A percentile compares a stretch with the other conserved stretches of the same genome.
These are phyloP conservation scores for Lagopus leucura DNA, from an alignment of 2,113 vertebrate species.

Conservation along the genomic window DNA sequence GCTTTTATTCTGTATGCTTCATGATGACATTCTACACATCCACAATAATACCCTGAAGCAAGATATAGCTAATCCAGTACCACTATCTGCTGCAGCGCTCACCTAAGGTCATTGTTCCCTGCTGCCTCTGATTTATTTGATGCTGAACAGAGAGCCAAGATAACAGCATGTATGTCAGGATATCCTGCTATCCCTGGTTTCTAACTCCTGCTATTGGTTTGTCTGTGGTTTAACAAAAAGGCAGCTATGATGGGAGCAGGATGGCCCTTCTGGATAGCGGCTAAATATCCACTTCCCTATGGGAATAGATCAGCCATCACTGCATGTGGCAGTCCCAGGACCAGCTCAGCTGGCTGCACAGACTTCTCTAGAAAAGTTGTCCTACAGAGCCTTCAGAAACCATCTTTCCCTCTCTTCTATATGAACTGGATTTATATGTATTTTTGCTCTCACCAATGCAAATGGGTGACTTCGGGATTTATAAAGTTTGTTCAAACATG, in stretches of 20 bases:
- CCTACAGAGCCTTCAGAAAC: background rate
- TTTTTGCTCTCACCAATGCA: background rate
- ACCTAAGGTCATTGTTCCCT: background rate
- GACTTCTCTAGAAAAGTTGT: accelerated
- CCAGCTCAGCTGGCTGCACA: background rate
- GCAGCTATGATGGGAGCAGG: background rate
- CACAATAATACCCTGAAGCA: background rate
- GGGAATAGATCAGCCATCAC: accelerated
- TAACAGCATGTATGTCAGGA: background rate
- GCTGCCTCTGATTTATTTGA: background rate
- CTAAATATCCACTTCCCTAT: background rate
- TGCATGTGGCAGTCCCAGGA: background rate
- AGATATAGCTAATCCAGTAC: background rate
- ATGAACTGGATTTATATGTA: background rate
- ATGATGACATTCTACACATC: background rate
- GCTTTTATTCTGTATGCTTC: background rate
- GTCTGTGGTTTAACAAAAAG: background rate
- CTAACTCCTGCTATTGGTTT: background rate
- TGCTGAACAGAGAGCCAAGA: background rate
- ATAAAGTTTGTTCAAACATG: background rate
- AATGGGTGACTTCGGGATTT: background rate
- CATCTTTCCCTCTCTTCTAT: background rate
- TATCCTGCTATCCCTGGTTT: background rate
- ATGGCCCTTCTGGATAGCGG: background rate
- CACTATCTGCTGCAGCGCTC: background rate